Evolutionary conservation across 2,797 vertebrate species (phyloP), one percentile per base, ranked within the genome.

Genomic region (Morus bassanus): DNA sequence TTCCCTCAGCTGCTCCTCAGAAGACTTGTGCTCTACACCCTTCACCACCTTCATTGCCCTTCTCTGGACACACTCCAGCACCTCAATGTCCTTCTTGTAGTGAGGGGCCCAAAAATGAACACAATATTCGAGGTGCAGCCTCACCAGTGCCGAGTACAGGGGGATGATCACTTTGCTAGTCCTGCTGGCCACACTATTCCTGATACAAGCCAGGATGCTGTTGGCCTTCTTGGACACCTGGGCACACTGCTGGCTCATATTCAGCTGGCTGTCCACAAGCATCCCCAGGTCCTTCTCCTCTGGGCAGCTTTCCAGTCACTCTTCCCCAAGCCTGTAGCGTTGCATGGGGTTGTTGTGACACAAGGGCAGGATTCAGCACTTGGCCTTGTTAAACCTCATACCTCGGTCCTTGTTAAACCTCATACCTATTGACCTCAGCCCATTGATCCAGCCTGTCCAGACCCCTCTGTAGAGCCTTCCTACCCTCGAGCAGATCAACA

Each of bases 251-350:
- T 11, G 19, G 11, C 33, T 75, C 27, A 35, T 28, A 4, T 30
- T 60, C 25, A 31, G 37, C 37, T 0, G 1, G 6, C 28, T 43
- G 37, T 28, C 0, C 1, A 51, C 18, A 9, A 53, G 3, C 6
- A 30, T 7, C 16, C 11, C 3, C 33, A 18, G 6, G 39, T 54
- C 19, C 31, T 79, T 37, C 37, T 39, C 37, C 37, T 8, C 37
- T 10, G 37, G 37, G 37, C 37, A 39, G 19, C 31, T 79, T 37
- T 61, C 31, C 21, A 53, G 15, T 7, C 13, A 16, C 67, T 61
- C 25, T 10, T 30, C 33, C 61, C 50, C 41, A 46, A 25, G 31
- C 11, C 48, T 43, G 31, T 43, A 78, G 41, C 3, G 0, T 7
- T 57, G 24, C 30, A 7, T 24, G 31, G 9, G 30, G 12, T 54